Conservation (phyloP, 2,113 vertebrate species). For the Marcusenius ussheri region DNA sequence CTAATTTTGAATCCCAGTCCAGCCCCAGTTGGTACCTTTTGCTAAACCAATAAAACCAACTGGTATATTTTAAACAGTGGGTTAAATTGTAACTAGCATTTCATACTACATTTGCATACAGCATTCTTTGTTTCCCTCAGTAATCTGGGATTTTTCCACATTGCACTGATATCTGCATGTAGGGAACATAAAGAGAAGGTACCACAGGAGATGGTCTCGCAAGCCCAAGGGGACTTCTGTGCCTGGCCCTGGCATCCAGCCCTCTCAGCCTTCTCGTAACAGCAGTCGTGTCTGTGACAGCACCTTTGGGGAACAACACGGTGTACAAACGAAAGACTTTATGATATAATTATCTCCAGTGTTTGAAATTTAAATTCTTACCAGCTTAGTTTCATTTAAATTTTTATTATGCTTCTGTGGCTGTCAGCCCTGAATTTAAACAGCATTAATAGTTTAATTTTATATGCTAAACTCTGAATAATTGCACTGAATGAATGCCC, state of each 20-base stretch:
- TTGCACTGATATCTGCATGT: background rate
- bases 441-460: background rate
- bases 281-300: constrained; percentile 40
- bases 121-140: background rate
- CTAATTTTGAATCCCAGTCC: background rate
- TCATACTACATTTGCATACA: background rate
- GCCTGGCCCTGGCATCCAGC: constrained; percentile 27
- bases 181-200: background rate
- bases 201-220: constrained; percentile 33
- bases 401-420: background rate
- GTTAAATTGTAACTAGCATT: background rate
- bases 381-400: background rate
- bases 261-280: constrained; percentile 35
- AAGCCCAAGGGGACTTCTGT: constrained; percentile 31
- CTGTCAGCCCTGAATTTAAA: background rate
- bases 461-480: constrained; percentile 8
- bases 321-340: background rate
- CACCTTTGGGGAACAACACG: constrained; percentile 26
- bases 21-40: background rate
- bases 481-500: background rate
- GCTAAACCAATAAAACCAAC: background rate
- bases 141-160: background rate
- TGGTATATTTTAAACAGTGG: background rate
- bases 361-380: background rate
- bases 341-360: background rate